These are phyloP conservation scores for Montipora sp. DNA, from an alignment of 64 coral and sea anemone genomes.

Conservation along the genomic window DNA sequence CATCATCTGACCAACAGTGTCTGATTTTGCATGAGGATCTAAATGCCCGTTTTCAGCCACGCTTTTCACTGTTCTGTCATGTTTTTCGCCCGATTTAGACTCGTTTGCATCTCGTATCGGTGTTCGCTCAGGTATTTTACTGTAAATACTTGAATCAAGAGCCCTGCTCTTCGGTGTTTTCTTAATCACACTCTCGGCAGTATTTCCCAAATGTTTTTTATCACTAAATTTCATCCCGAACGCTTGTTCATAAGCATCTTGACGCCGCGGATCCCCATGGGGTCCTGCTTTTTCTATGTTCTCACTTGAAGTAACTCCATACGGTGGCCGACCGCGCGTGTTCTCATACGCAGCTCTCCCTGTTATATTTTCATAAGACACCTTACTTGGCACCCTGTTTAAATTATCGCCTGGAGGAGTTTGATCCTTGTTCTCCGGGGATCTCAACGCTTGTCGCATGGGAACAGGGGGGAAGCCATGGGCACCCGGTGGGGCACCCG, in stretches of 20 bases:
- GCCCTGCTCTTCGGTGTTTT: conserved; percentile 18
- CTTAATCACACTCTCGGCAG: conserved; percentile 44
- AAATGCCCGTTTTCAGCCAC: conserved; percentile 55
- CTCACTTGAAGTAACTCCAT: neutral
- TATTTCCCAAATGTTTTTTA: conserved; percentile 34
- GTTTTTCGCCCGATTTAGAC: neutral
- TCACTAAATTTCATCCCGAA: conserved; percentile 30
- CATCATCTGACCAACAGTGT: conserved; percentile 15
- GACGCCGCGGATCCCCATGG: neutral
- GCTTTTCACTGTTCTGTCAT: conserved; percentile 36
- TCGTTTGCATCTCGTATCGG: conserved; percentile 1
- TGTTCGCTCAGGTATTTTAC: conserved; percentile 27
- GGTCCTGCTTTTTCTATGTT: neutral
- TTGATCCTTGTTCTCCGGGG: conserved; percentile 23
- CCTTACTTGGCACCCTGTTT: conserved; percentile 20
- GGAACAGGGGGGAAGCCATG: neutral
- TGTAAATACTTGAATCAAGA: neutral
- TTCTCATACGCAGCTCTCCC: neutral
- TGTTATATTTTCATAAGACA: conserved; percentile 3
- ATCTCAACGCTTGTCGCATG: neutral
- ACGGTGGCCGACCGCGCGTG: neutral
- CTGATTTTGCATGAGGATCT: conserved; percentile 20
- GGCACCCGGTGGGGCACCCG: neutral
- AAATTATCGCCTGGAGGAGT: neutral
- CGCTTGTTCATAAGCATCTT: neutral